These are phyloP conservation scores for Podargus strigoides DNA, from an alignment of 2,797 vertebrate genomes.

Conservation along the genomic window DNA sequence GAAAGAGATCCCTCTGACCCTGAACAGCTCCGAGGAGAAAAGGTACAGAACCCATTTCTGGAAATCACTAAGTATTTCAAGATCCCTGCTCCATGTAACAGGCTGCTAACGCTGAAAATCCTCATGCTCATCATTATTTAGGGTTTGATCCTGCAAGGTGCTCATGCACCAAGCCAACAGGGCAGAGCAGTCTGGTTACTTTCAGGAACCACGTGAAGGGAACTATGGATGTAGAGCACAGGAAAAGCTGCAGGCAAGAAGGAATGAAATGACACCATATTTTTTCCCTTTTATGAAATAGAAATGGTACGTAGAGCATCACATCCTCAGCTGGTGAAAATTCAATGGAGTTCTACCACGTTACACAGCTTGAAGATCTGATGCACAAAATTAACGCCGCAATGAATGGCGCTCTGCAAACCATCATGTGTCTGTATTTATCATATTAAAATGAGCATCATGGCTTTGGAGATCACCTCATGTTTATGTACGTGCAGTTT, in stretches of 20 bases:
- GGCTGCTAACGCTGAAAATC: neutral
- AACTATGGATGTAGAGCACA: neutral
- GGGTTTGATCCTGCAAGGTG: neutral
- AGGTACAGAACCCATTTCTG: neutral
- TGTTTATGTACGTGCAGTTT: neutral
- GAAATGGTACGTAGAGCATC: neutral
- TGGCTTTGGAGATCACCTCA: neutral
- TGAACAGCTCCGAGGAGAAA: neutral
- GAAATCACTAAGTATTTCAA: neutral
- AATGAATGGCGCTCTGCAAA: neutral
- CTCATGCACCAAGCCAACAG: neutral
- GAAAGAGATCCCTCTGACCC: neutral
- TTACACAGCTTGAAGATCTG: neutral
- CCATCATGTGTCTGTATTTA: neutral
- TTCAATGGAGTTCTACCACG: neutral
- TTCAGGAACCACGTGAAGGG: fast-evolving
- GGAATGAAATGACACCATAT: fast-evolving
- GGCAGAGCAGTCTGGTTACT: neutral
- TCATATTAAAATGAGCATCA: neutral
- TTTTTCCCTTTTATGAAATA: neutral
- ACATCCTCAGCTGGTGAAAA: neutral
- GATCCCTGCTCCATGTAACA: neutral
- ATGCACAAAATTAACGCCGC: neutral
- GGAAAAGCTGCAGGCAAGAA: neutral
- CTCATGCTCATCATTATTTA: neutral